These are phyloP conservation scores for Eunapius fragilis DNA, from an alignment of 37 sponge, comb jelly and placozoan species.

Conservation along the genomic window DNA sequence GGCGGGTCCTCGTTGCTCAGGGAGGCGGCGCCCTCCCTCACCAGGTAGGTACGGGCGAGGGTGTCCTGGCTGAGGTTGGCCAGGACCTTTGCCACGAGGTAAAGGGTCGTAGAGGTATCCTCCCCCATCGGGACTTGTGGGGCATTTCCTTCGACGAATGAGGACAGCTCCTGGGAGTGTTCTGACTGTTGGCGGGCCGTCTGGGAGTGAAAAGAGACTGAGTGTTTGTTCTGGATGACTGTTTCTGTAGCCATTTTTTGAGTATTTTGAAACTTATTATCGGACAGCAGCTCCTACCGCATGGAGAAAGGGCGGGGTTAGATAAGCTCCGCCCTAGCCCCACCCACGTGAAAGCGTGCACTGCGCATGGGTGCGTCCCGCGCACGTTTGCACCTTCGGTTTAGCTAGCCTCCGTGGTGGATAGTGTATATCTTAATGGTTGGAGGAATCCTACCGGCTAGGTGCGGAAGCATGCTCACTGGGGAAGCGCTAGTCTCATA, in stretches of 20 bases:
- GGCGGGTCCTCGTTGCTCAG: not conserved
- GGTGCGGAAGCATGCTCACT: too few relatives aligned
- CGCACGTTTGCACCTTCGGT: too few relatives aligned
- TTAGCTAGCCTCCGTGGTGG: too few relatives aligned
- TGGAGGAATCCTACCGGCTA: too few relatives aligned
- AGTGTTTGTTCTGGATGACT: constrained; percentile 21
- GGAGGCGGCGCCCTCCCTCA: not conserved
- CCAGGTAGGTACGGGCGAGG: constrained; percentile 27
- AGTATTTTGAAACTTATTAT: not conserved
- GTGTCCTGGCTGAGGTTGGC: constrained; percentile 68
- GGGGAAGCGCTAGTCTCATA: not conserved
- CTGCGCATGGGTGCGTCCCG: too few relatives aligned
- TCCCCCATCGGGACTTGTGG: not conserved
- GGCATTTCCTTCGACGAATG: not conserved
- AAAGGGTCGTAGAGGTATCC: constrained; percentile 37
- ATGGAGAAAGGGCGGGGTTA: not conserved
- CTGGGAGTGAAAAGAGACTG: constrained; percentile 60
- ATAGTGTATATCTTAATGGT: too few relatives aligned
- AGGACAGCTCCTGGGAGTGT: constrained; percentile 9
- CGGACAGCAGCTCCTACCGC: not conserved
- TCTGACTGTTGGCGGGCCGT: constrained; percentile 35
- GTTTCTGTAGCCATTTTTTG: constrained; percentile 45
- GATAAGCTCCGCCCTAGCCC: not conserved
- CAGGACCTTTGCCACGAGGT: constrained; percentile 62
- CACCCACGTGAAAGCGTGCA: not conserved